These are phyloP conservation scores for Labrus mixtus DNA, from an alignment of 2,113 vertebrate species.

Conservation along the genomic window DNA sequence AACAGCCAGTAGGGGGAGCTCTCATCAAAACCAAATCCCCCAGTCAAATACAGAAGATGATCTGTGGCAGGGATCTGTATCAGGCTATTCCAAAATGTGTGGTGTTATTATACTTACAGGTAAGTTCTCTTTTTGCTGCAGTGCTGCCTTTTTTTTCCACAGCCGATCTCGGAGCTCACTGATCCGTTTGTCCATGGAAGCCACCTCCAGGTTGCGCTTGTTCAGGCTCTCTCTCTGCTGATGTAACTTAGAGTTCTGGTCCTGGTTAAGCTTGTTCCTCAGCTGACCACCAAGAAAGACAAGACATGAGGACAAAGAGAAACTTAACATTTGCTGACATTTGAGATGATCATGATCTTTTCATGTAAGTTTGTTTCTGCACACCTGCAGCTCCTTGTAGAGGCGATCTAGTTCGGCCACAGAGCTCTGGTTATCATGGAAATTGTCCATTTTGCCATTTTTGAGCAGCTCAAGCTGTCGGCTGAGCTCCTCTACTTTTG, in stretches of 20 bases:
- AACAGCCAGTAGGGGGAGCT: conserved; percentile 63
- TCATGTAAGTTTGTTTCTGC: neutral
- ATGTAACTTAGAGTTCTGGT: conserved; percentile 95
- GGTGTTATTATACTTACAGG: conserved; percentile 85
- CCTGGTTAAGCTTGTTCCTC: conserved; percentile 97
- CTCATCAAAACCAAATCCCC: conserved; percentile 41
- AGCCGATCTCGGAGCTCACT: conserved; percentile 94
- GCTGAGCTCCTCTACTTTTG: conserved; percentile 95
- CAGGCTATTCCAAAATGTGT: neutral
- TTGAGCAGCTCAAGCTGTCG: conserved; percentile 96
- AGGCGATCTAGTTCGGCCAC: conserved; percentile 95
- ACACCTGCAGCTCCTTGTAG: conserved; percentile 97
- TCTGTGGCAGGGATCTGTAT: neutral
- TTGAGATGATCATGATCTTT: neutral
- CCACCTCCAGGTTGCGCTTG: conserved; percentile 95
- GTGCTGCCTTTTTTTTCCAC: conserved; percentile 97
- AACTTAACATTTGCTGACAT: neutral
- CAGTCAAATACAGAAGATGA: neutral
- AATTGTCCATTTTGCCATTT: conserved; percentile 91
- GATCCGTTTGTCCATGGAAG: conserved; percentile 95
- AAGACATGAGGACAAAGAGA: conserved; percentile 5
- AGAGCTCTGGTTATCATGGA: conserved; percentile 91
- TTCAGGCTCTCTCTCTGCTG: conserved; percentile 96
- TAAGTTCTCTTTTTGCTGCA: conserved; percentile 96
- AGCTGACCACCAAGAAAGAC: conserved; percentile 77